Evolutionary conservation across 2,113 vertebrate species (phyloP).

Genomic region (Eulemur macaco): DNA sequence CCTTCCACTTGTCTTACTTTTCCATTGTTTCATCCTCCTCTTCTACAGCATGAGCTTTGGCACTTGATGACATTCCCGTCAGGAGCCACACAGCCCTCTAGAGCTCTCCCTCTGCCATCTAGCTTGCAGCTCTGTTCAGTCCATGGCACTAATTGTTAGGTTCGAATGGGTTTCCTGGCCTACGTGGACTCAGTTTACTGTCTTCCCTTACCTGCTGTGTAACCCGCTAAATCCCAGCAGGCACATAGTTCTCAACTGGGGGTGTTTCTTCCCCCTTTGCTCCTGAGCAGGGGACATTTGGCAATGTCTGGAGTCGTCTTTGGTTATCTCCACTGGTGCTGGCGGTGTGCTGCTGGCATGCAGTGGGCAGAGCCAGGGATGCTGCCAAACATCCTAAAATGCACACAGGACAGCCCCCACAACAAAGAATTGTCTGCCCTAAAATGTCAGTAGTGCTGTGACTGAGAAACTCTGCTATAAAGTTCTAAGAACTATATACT

Average conservation of each 20-base stretch:
- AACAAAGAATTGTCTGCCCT: not conserved
- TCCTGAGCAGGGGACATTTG: not conserved
- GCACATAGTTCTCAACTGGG: not conserved
- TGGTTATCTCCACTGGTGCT: not conserved
- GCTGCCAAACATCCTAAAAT: not conserved
- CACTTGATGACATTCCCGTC: fast-evolving
- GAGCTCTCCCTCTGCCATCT: not conserved
- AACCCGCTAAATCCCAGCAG: not conserved
- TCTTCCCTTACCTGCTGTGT: not conserved
- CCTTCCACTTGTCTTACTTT: not conserved
- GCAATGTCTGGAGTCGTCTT: not conserved
- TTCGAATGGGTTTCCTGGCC: too few species aligned
- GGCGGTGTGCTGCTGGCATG: not conserved
- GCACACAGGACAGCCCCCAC: too few species aligned
- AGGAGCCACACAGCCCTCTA: not conserved
- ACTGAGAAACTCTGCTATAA: not conserved
- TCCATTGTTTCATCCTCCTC: not conserved
- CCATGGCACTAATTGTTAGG: too few species aligned
- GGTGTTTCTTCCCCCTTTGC: not conserved
- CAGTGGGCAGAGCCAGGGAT: not conserved
- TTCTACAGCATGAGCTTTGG: not conserved
- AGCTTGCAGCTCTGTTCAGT: not conserved
- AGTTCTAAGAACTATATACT: not conserved
- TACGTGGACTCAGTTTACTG: not conserved
- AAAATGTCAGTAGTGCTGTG: not conserved